Conservation (phyloP, 30 jellyfish, hydroid and myxozoan species). For the Turritopsis rubra region DNA sequence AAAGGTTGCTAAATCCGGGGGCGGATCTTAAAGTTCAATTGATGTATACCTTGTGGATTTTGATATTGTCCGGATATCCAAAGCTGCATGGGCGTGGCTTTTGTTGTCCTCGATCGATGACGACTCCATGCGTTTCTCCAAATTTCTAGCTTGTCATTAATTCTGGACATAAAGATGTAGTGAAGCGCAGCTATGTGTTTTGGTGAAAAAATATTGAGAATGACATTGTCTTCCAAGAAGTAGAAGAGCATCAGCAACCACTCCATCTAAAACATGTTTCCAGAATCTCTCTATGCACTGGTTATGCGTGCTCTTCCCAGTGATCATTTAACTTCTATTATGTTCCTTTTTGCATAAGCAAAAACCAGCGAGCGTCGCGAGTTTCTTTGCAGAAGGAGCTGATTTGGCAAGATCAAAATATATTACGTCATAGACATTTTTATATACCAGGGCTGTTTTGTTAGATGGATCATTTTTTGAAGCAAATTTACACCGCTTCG, state of each 20-base stretch:
- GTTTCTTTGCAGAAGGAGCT: no score
- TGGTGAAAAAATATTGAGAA: not conserved
- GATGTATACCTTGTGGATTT: not conserved
- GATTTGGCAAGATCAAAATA: no score
- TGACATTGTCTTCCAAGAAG: constrained; percentile 38
- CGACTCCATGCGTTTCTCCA: not conserved
- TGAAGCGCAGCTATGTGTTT: not conserved
- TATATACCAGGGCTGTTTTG: no score
- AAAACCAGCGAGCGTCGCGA: no score
- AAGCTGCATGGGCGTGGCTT: not conserved
- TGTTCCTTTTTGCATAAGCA: no score
- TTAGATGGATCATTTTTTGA: no score
- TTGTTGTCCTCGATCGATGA: not conserved
- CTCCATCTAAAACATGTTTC: constrained; percentile 37
- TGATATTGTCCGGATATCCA: not conserved
- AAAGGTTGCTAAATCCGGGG: no score
- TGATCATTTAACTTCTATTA: no score
- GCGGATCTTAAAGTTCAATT: no score
- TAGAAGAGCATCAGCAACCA: constrained; percentile 22
- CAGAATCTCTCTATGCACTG: constrained; percentile 54
- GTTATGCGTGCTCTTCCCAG: constrained; percentile 56
- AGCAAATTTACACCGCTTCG: no score
- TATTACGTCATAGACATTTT: no score
- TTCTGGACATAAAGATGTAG: not conserved
- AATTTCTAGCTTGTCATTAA: not conserved